phyloP scores from a whole-genome alignment of 2,888 invertebrate species.

The Rhagonycha lutea region DNA sequence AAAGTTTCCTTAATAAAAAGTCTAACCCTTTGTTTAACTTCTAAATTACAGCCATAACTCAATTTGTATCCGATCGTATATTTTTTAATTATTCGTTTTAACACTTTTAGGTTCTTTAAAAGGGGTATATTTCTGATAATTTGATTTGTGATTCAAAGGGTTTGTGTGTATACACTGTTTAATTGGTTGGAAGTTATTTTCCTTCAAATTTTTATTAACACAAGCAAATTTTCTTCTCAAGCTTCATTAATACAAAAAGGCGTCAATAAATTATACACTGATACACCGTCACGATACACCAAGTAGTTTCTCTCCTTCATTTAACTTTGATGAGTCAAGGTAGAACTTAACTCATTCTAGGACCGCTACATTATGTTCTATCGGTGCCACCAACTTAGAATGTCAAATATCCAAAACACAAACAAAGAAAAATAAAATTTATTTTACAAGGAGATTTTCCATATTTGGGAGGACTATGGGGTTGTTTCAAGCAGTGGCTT shows the following conservation, averaged over 20 bases:
- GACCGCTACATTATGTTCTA: no score
- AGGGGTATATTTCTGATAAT: conserved; percentile 48
- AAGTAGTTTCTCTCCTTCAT: neutral
- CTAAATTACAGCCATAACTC: conserved; percentile 55
- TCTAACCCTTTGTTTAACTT: conserved; percentile 52
- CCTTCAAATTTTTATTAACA: conserved; percentile 7
- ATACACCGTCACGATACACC: neutral
- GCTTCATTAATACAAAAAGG: neutral
- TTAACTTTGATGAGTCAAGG: neutral
- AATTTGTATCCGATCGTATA: conserved; percentile 56
- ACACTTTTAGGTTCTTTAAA: conserved; percentile 44
- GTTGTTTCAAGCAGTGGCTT: neutral
- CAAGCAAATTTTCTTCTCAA: neutral
- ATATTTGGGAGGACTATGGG: neutral
- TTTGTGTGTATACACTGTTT: conserved; percentile 29
- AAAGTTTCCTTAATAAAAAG: conserved; percentile 40
- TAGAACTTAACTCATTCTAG: neutral
- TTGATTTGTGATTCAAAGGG: conserved; percentile 46
- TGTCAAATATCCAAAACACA: no score
- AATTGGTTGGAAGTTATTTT: conserved; percentile 32
- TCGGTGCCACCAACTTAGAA: no score
- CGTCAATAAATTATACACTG: neutral
- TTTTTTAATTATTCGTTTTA: conserved; percentile 56
- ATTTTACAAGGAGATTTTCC: neutral
- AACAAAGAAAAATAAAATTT: neutral